phyloP scores from a whole-genome alignment of 2,888 invertebrate genomes.

The Eulithis testata region DNA sequence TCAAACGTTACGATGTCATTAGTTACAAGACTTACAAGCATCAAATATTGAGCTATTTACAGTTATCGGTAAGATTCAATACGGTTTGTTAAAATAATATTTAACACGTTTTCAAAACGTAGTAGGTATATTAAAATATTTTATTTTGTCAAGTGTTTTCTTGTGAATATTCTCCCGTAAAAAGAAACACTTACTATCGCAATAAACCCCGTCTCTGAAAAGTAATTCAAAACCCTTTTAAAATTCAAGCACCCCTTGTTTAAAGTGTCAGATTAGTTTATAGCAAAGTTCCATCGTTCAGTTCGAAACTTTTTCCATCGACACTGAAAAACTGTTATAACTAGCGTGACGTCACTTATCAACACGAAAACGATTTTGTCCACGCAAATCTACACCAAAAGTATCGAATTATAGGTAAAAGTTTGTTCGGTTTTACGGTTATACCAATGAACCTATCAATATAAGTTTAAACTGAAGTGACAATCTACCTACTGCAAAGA shows the following conservation, averaged over 20 bases:
- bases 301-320: slow-evolving; percentile 71
- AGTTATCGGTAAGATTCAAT: too few relatives aligned
- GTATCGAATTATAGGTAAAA: background rate
- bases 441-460: too few relatives aligned
- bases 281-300: slow-evolving; percentile 32
- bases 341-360: slow-evolving; percentile 47
- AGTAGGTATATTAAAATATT: too few relatives aligned
- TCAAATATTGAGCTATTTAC: too few relatives aligned
- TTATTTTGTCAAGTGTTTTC: too few relatives aligned
- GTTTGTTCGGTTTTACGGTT: background rate
- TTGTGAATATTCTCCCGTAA: background rate
- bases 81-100: too few relatives aligned
- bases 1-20: too few relatives aligned
- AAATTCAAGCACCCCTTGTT: slow-evolving; percentile 10
- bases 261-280: slow-evolving; percentile 25
- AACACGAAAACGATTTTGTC: slow-evolving; percentile 44
- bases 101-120: too few relatives aligned
- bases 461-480: too few relatives aligned
- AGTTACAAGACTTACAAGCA: too few relatives aligned
- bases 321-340: slow-evolving; percentile 63
- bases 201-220: background rate
- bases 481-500: too few relatives aligned
- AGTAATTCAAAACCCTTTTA: background rate
- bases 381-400: slow-evolving; percentile 47
- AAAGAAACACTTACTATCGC: background rate